phyloP scores from a whole-genome alignment of 2,113 vertebrate genomes.

The Panurus biarmicus region DNA sequence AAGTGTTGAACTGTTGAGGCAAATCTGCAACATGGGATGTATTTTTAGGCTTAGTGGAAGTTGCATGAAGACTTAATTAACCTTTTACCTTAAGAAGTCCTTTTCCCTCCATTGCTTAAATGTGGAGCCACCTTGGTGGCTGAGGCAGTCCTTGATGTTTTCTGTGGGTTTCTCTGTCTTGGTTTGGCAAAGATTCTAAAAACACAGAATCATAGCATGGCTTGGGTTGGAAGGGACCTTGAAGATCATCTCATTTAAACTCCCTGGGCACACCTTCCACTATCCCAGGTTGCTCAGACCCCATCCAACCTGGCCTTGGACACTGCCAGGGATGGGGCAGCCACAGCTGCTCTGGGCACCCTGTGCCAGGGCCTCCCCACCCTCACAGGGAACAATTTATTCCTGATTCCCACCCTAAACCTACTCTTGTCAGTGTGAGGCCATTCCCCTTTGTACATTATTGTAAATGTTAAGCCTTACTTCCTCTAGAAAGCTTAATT shows the following conservation, averaged over 20 bases:
- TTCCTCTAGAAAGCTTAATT: not conserved
- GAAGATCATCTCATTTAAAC: not conserved
- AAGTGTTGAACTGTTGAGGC: conserved; percentile 1
- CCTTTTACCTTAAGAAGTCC: not conserved
- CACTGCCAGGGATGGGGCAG: not conserved
- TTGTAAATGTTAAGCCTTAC: not conserved
- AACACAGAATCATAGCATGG: not conserved
- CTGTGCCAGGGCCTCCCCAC: not conserved
- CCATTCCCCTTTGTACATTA: not conserved
- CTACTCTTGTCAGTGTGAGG: not conserved
- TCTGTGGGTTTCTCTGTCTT: not conserved
- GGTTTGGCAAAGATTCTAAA: not conserved
- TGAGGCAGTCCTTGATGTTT: not conserved
- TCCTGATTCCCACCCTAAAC: not conserved
- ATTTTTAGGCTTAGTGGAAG: not conserved
- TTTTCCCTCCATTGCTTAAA: not conserved
- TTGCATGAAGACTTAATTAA: not conserved
- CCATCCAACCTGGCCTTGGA: not conserved
- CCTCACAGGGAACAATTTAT: not conserved
- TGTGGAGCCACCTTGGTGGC: not conserved
- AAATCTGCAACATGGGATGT: not conserved
- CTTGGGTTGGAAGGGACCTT: not conserved
- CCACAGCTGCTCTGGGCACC: not conserved
- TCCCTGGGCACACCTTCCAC: not conserved
- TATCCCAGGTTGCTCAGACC: accelerated